Percentiles rank a stretch among this genome's conserved stretches.
phyloP scores from a whole-genome alignment of 1,140 invertebrate genomes.

The Drosophila kikkawai region DNA sequence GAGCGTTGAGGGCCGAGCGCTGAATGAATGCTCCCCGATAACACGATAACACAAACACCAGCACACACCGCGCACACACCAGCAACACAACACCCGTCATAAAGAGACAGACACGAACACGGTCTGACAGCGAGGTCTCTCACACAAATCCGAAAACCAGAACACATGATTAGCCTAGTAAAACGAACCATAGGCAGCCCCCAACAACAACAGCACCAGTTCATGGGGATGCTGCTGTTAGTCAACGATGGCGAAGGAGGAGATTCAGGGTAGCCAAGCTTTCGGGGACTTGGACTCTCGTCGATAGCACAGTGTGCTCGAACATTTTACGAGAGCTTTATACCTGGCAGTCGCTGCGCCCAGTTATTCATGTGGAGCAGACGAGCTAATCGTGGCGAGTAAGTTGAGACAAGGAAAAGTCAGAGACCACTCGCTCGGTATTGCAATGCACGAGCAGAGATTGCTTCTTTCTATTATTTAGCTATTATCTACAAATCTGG shows the following conservation, averaged over 20 bases:
- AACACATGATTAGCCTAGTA: slow-evolving; percentile 85
- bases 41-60: slow-evolving; percentile 49
- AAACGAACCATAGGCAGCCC: slow-evolving; percentile 66
- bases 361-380: slow-evolving; percentile 1
- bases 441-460: background rate
- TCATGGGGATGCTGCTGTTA: slow-evolving; percentile 21
- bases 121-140: slow-evolving; percentile 43
- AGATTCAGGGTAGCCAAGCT: slow-evolving; percentile 32
- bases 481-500: background rate
- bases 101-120: slow-evolving; percentile 32
- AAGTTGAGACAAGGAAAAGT: background rate
- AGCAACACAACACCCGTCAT: background rate
- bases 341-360: background rate
- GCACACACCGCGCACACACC: slow-evolving; percentile 5
- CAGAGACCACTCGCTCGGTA: background rate
- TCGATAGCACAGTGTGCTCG: slow-evolving; percentile 45
- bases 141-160: slow-evolving; percentile 80
- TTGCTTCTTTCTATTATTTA: background rate
- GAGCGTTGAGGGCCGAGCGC: slow-evolving; percentile 32
- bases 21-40: slow-evolving; percentile 73
- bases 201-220: slow-evolving; percentile 44
- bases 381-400: slow-evolving; percentile 1
- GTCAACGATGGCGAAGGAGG: slow-evolving; percentile 8
- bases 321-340: background rate
- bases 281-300: slow-evolving; percentile 51